Evolutionary conservation across 2,113 vertebrate genomes (phyloP), one percentile per base, ranked within the genome.

Genomic region (Mastomys coucha): DNA sequence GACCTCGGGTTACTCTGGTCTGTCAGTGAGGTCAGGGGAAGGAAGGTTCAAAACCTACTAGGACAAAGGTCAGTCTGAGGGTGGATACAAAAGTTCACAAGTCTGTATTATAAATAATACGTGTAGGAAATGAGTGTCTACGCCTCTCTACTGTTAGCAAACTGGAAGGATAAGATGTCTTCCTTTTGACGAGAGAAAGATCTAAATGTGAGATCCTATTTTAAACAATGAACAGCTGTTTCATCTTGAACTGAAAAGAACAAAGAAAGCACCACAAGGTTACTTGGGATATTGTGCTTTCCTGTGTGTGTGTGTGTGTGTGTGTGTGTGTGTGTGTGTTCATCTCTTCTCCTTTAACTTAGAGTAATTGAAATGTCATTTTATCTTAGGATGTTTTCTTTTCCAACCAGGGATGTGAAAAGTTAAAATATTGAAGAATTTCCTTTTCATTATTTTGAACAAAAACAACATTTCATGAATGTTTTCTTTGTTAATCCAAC

Each of bases 61-160:
- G 73, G 95, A 93, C n/a, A 92, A 78, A 19, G 76, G 78, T 81
- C 96, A 86, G 69, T 84, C 92, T 96, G 96, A 95, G 86, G 93
- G 94, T 97, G 88, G 90, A 24, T 97, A 87, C 24, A n/a, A 69
- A 97, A 93, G 93, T 93, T 97, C 97, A 91, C 60, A 90, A 95
- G 92, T 78, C 82, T 95, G 90, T 82, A 94, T 80, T 94, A 85
- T 97, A 93, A 98, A 98, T 98, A 95, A 94, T 97, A 96, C 91
- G 91, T 2, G 85, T 97, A 97, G 98, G 98, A 99, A 99, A 97
- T 98, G 97, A 98, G 94, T 98, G 98, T 98, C 98, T 98, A 97
- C 31, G 45, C 93, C 97, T 98, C 95, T 97, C 88, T 91, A 96
- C 94, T 97, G 93, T 97, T 97, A 98, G 98, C 96, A 98, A 98